Evolutionary conservation across 1,140 invertebrate species (phyloP), one percentile per base, ranked within the genome.

Genomic region (Maniola jurtina): DNA sequence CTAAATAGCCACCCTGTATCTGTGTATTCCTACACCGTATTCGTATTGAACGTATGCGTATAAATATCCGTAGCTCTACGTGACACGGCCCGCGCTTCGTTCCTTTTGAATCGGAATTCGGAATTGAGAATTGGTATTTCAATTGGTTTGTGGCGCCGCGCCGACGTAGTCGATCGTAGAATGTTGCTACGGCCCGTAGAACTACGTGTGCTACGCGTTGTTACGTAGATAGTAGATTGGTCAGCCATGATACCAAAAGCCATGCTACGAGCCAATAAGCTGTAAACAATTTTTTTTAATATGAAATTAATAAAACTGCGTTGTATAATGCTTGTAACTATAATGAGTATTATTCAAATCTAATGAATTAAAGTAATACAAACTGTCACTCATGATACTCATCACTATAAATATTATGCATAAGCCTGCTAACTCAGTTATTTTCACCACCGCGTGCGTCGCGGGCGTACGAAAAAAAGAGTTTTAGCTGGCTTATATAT

Each of bases 81-180:
- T 76, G 75, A 76, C 75, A 71, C 63, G 52, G 71, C 63, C 61
- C 45, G 62, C 54, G 68, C 71, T 69, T 71, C 71, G 72, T 9
- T 75, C 76, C 71, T 74, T 61, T 66, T 69, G 72, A 74, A 77
- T 75, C 65, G 75, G 70, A 75, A 86, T 86, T 78, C 72, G 66
- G 75, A 80, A 79, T 79, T 70, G 70, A 68, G 69, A 77, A 78
- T 77, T 64, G 73, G 79, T 80, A 80, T 83, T 83, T 75, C 67
- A 80, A 81, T 80, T 83, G 76, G 72, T 75, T 83, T 72, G 71
- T 64, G 71, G 72, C 75, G 75, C 72, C 70, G 72, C 75, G 75
- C 72, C 77, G 76, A 69, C 64, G 74, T 71, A 68, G 59, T 57
- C 57, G 61, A 54, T 65, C 54, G 61, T 62, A 62, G 70, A 57